A percentile compares a stretch with the other conserved stretches of the same genome.
Evolutionary conservation across 2,888 invertebrate species (phyloP).

Genomic region (Sesia bembeciformis): DNA sequence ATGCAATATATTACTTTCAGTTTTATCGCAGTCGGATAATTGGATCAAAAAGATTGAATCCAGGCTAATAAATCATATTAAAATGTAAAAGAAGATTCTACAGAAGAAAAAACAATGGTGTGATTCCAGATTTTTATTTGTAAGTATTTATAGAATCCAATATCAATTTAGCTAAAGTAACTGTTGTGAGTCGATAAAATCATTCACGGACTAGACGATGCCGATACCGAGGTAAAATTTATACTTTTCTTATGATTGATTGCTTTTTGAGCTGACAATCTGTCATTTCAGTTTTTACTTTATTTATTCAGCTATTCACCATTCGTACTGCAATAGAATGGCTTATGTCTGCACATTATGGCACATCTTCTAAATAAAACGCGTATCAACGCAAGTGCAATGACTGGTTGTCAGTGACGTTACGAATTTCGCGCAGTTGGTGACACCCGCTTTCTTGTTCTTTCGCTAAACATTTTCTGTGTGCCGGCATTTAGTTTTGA

Average conservation of each 20-base stretch:
- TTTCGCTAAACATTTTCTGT: conserved; percentile 30
- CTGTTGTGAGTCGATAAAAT: conserved; percentile 40
- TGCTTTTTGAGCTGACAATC: conserved; percentile 48
- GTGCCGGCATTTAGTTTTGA: conserved; percentile 51
- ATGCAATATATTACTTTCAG: no score
- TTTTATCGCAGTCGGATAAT: no score
- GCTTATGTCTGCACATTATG: conserved; percentile 47
- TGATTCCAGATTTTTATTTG: conserved; percentile 75
- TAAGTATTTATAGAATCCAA: conserved; percentile 72
- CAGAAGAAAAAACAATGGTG: conserved; percentile 75
- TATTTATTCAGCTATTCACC: conserved; percentile 70
- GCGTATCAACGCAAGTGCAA: conserved; percentile 30
- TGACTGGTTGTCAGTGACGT: conserved; percentile 21
- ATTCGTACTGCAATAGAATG: conserved; percentile 63
- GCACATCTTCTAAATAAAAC: conserved; percentile 46
- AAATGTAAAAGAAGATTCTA: conserved; percentile 30
- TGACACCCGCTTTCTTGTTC: not conserved
- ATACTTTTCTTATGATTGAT: conserved; percentile 28
- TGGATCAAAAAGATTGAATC: not conserved
- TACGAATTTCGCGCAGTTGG: not conserved
- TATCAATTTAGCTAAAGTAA: conserved; percentile 55
- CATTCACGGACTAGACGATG: conserved; percentile 31
- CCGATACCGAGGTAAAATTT: conserved; percentile 40
- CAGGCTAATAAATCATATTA: not conserved
- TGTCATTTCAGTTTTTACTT: conserved; percentile 65